These are phyloP conservation scores for Cremastinae sp. DNA, from an alignment of 2,888 invertebrate species.

Conservation along the genomic window DNA sequence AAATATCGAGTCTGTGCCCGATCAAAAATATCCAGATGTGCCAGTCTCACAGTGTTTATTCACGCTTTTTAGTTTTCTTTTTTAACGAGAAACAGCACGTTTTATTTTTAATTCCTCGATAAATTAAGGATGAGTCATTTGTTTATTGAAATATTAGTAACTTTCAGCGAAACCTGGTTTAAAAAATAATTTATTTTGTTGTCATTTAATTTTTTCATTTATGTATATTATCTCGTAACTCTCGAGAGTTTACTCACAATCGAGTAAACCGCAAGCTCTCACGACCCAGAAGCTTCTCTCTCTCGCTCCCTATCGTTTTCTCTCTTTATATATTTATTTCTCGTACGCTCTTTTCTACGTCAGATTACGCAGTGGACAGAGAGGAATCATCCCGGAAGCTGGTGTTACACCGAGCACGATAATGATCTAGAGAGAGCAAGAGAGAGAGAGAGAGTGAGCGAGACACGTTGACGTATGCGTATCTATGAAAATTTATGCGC, in stretches of 20 bases:
- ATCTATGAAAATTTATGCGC: background rate
- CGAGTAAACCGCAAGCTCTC: conserved; percentile 48
- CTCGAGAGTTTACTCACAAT: conserved; percentile 30
- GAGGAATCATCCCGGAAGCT: conserved; percentile 53
- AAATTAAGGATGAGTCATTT: background rate
- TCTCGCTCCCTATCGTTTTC: conserved; percentile 8
- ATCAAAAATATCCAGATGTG: too few relatives aligned
- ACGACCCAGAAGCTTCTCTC: conserved; percentile 47
- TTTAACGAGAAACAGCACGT: too few relatives aligned
- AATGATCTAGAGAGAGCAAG: conserved; percentile 24
- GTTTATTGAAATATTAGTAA: too few relatives aligned
- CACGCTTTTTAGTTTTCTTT: conserved; percentile 19
- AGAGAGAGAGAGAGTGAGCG: conserved; percentile 3
- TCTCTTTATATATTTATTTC: conserved; percentile 27
- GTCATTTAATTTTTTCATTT: background rate
- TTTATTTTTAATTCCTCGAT: background rate
- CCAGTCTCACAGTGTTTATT: too few relatives aligned
- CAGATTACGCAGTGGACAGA: conserved; percentile 20
- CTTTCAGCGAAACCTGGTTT: background rate
- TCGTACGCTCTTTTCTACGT: conserved; percentile 35
- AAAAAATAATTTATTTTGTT: background rate
- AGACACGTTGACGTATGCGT: background rate
- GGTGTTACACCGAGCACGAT: conserved; percentile 46
- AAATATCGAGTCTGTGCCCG: too few relatives aligned
- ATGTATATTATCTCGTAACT: conserved; percentile 9